A percentile compares a stretch with the other conserved stretches of the same genome.
These are phyloP conservation scores for Hirtodrosophila confusa DNA, from an alignment of 2,888 invertebrate species.

Conservation along the genomic window DNA sequence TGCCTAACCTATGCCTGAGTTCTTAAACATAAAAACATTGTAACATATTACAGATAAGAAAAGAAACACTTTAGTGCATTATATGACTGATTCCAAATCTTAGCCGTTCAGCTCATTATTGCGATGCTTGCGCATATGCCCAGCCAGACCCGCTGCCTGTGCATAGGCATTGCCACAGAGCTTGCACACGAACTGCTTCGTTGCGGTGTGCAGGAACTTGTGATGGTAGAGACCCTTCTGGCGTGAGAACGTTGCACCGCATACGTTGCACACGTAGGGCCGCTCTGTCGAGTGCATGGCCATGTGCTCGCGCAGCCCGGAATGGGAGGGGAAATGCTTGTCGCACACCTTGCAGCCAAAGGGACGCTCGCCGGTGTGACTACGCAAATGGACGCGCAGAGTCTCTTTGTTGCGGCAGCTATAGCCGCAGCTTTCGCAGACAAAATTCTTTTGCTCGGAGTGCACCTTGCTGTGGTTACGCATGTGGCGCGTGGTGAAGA, in stretches of 20 bases:
- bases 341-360: conserved; percentile 72
- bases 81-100: not conserved
- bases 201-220: conserved; percentile 73
- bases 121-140: conserved; percentile 82
- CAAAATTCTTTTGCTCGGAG: conserved; percentile 71
- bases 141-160: conserved; percentile 81
- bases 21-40: conserved; percentile 29
- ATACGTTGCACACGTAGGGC: conserved; percentile 72
- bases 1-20: conserved; percentile 48
- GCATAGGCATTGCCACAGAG: conserved; percentile 80
- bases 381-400: conserved; percentile 74
- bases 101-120: conserved; percentile 59
- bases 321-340: conserved; percentile 75
- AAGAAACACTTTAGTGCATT: conserved; percentile 6
- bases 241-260: conserved; percentile 76
- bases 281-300: conserved; percentile 80
- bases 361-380: conserved; percentile 80
- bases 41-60: conserved; percentile 13
- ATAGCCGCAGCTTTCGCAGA: conserved; percentile 80
- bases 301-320: conserved; percentile 75
- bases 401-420: conserved; percentile 75
- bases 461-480: conserved; percentile 73
- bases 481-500: conserved; percentile 69
- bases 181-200: conserved; percentile 81
- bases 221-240: conserved; percentile 79